Percentiles rank a stretch among this genome's conserved stretches.
Evolutionary conservation across 2,797 vertebrate species (phyloP).

Genomic region (Sandelia bainsii): DNA sequence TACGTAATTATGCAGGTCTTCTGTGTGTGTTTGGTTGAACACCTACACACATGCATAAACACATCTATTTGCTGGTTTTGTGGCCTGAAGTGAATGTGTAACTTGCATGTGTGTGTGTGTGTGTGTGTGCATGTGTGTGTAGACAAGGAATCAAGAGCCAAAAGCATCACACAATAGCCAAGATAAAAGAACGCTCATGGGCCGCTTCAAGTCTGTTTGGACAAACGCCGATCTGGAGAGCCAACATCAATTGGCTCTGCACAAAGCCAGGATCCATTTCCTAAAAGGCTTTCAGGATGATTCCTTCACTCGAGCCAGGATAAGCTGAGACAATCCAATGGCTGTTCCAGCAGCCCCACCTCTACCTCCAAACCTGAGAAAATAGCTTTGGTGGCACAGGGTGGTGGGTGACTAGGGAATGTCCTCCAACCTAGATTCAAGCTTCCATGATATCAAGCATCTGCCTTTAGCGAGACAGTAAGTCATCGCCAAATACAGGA

Average conservation of each 20-base stretch:
- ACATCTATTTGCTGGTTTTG: constrained; percentile 38
- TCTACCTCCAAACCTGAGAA: constrained; percentile 23
- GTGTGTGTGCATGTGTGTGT: constrained; percentile 28
- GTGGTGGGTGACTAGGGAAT: neutral
- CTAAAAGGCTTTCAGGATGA: constrained; percentile 74
- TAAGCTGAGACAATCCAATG: constrained; percentile 64
- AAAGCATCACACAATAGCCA: constrained; percentile 51
- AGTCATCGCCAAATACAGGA: neutral
- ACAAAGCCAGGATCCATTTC: constrained; percentile 67
- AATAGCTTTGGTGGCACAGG: constrained; percentile 12
- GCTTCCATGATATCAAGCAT: neutral
- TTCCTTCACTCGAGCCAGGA: constrained; percentile 63
- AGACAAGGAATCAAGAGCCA: constrained; percentile 50
- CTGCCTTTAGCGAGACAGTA: neutral
- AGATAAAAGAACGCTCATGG: constrained; percentile 57
- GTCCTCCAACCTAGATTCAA: constrained; percentile 7
- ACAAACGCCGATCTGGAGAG: constrained; percentile 56
- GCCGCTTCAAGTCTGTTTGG: constrained; percentile 54
- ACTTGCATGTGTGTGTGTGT: constrained; percentile 15
- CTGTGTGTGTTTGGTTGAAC: constrained; percentile 47
- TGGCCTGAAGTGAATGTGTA: constrained; percentile 40
- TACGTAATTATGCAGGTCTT: constrained; percentile 59
- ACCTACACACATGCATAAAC: constrained; percentile 62
- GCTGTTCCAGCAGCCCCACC: constrained; percentile 38
- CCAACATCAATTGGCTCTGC: constrained; percentile 52